These are phyloP conservation scores for Conchocele bisecta DNA, from an alignment of 2,888 invertebrate species.

Conservation along the genomic window DNA sequence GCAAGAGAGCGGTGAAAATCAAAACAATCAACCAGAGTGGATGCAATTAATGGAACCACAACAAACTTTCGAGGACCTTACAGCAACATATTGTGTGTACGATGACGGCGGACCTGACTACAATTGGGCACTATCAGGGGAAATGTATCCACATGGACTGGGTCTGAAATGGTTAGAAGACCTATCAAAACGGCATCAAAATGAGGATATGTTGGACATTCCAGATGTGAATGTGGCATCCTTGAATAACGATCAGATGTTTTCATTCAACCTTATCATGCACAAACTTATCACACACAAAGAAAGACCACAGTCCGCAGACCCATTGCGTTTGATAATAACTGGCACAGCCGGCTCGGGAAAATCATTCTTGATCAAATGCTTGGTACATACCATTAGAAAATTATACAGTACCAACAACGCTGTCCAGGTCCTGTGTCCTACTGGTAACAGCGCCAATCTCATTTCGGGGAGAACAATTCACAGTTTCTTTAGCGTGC, in stretches of 20 bases:
- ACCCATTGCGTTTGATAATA: constrained; percentile 44
- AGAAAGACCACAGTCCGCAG: too few relatives aligned
- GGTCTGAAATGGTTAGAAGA: too few relatives aligned
- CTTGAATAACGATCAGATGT: constrained; percentile 53
- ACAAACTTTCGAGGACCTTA: too few relatives aligned
- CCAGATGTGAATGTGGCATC: constrained; percentile 36
- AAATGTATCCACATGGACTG: too few relatives aligned
- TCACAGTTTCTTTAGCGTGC: constrained; percentile 57
- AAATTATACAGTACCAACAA: constrained; percentile 38
- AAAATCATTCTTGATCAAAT: constrained; percentile 55
- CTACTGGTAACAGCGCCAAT: constrained; percentile 62
- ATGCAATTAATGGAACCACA: too few relatives aligned
- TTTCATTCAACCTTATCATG: constrained; percentile 49
- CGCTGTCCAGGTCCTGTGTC: constrained; percentile 55
- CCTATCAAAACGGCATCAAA: too few relatives aligned
- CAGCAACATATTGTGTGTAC: too few relatives aligned
- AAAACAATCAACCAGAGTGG: neutral
- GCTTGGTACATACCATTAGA: constrained; percentile 46
- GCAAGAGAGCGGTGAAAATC: neutral
- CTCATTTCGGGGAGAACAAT: constrained; percentile 54
- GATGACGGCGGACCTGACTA: too few relatives aligned
- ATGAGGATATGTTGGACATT: constrained; percentile 5
- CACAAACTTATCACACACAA: too few relatives aligned
- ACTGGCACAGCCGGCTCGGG: constrained; percentile 57
- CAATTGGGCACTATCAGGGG: too few relatives aligned